A percentile compares a stretch with the other conserved stretches of the same genome.
phyloP scores from a whole-genome alignment of 2,113 vertebrate genomes.

The Ovis canadensis region DNA sequence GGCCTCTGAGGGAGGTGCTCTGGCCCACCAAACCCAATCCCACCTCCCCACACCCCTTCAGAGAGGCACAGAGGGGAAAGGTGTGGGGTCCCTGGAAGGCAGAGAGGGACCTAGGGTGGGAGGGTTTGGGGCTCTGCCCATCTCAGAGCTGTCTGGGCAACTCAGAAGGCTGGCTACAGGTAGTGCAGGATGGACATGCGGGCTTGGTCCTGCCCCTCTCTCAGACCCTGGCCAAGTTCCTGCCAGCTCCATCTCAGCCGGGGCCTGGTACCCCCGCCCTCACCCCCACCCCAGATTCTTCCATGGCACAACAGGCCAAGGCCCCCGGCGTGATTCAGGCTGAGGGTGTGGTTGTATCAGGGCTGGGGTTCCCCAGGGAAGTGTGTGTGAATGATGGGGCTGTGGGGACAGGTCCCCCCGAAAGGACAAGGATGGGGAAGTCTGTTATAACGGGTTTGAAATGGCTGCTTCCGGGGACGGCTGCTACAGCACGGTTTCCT shows the following conservation, averaged over 20 bases:
- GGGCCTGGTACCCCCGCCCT: background rate
- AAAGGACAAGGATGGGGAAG: background rate
- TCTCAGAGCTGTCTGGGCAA: background rate
- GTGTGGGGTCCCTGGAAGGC: background rate
- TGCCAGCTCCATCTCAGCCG: background rate
- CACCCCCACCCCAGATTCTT: background rate
- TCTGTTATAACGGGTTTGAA: slow-evolving; percentile 48
- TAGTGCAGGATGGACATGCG: accelerated
- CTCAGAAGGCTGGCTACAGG: background rate
- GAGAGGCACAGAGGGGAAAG: background rate
- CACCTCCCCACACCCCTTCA: background rate
- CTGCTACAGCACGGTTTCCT: slow-evolving; percentile 60
- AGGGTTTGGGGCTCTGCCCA: background rate
- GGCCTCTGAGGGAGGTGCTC: background rate
- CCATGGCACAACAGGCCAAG: background rate
- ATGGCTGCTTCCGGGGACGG: slow-evolving; percentile 48
- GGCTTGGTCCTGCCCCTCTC: background rate
- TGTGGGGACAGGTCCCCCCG: background rate
- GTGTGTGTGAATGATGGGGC: background rate
- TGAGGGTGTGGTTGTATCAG: background rate
- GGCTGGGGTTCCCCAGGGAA: background rate
- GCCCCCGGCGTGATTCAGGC: background rate
- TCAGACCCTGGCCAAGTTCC: background rate
- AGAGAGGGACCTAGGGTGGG: background rate
- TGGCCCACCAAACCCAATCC: background rate